These are phyloP conservation scores for Ophioderma brevispina DNA, from an alignment of 35 echinoderm and acorn worm species.

Conservation along the genomic window DNA sequence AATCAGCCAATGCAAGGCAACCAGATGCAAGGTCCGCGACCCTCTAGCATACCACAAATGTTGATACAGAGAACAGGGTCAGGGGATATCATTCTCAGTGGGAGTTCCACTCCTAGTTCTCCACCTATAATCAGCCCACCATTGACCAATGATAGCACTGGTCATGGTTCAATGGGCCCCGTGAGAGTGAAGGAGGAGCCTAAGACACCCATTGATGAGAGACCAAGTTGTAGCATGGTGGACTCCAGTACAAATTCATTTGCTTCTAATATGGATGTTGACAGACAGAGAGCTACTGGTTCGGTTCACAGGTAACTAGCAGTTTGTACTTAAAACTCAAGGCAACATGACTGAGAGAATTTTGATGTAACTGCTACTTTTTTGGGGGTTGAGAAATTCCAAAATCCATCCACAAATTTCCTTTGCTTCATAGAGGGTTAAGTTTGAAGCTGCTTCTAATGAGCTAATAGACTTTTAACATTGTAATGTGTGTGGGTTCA, in stretches of 20 bases:
- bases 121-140: constrained; percentile 22
- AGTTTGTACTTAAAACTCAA: too few species aligned
- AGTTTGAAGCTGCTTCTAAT: too few species aligned
- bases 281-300: constrained; percentile 6
- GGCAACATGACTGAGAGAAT: too few species aligned
- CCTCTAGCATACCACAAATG: not conserved
- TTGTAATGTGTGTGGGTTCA: too few species aligned
- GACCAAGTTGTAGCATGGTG: constrained; percentile 29
- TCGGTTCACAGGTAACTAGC: not conserved
- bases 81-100: not conserved
- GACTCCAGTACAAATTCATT: not conserved
- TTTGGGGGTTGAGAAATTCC: too few species aligned
- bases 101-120: constrained; percentile 21
- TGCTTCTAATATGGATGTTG: not conserved
- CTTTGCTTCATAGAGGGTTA: too few species aligned
- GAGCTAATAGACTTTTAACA: too few species aligned
- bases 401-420: too few species aligned
- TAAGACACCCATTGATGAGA: not conserved
- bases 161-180: not conserved
- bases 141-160: too few species aligned
- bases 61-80: not conserved
- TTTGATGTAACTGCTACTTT: too few species aligned
- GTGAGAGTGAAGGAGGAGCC: constrained; percentile 12
- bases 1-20: not conserved
- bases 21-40: not conserved